Conservation (phyloP, 2,797 vertebrate genomes). For the Poecilia picta region DNA sequence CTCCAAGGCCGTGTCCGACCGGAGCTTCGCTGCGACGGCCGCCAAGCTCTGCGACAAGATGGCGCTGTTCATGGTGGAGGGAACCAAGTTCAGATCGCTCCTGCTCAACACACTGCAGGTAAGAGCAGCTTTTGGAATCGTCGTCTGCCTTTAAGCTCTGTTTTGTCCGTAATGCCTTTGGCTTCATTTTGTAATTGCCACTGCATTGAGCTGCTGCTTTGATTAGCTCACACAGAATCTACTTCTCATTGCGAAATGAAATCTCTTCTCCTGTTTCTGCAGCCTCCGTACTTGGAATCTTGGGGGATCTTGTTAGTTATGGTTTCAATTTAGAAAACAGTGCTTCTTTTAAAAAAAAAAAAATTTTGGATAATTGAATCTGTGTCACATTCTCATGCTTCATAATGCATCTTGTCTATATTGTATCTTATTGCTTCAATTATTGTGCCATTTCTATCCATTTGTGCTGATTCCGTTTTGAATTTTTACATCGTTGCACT, state of each 20-base stretch:
- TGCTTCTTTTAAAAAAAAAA: not conserved
- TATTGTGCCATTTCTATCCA: not conserved
- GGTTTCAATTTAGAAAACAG: slow-evolving; percentile 1
- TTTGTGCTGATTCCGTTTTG: not conserved
- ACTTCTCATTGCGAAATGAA: not conserved
- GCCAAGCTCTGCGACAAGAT: slow-evolving; percentile 97
- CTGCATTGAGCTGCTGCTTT: slow-evolving; percentile 8
- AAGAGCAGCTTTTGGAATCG: slow-evolving; percentile 20
- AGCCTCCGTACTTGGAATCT: not conserved
- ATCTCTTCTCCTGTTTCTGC: slow-evolving; percentile 2
- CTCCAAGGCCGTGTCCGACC: slow-evolving; percentile 90
- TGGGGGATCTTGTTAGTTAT: slow-evolving; percentile 11
- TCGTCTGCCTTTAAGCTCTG: not conserved
- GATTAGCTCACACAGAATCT: slow-evolving; percentile 14
- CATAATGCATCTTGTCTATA: not conserved
- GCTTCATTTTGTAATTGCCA: not conserved
- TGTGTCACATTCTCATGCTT: slow-evolving; percentile 2
- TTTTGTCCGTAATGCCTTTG: not conserved
- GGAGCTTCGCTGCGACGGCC: slow-evolving; percentile 94
- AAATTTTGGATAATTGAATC: slow-evolving; percentile 16
- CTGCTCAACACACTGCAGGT: slow-evolving; percentile 98
- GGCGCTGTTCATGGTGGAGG: slow-evolving; percentile 98
- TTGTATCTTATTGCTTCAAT: not conserved
- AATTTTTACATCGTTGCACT: not conserved
- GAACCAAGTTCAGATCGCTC: slow-evolving; percentile 96